These are phyloP conservation scores for Anguilla megastoma DNA, from an alignment of 2,797 vertebrate genomes.

Conservation along the genomic window DNA sequence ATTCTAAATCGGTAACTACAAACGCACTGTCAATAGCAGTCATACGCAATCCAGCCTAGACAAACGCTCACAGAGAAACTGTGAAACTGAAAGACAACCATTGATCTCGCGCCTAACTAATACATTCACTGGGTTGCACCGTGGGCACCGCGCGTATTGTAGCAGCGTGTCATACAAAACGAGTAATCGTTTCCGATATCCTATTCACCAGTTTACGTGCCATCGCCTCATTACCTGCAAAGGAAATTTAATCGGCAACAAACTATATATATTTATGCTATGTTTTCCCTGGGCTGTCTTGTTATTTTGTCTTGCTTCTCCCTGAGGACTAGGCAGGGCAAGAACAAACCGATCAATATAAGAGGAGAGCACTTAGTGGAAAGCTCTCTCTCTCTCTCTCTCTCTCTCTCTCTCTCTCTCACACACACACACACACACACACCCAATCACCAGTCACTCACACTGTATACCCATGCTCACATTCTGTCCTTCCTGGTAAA, in stretches of 20 bases:
- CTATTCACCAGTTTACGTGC: background rate
- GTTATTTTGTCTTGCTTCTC: constrained; percentile 25
- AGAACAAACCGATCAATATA: constrained; percentile 27
- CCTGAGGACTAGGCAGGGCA: constrained; percentile 39
- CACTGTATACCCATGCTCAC: background rate
- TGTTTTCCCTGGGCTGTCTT: background rate
- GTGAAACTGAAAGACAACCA: constrained; percentile 1
- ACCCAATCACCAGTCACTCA: background rate
- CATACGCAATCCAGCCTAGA: background rate
- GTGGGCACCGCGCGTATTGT: background rate
- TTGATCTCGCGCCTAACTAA: background rate
- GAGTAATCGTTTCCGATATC: background rate
- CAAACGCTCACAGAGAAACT: background rate
- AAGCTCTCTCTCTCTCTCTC: background rate
- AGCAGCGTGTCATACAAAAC: background rate
- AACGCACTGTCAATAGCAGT: background rate
- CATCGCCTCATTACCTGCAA: background rate
- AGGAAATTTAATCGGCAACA: background rate
- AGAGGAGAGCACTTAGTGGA: constrained; percentile 23
- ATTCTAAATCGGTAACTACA: constrained; percentile 18
- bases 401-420: background rate
- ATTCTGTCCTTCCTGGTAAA: background rate
- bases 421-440: background rate
- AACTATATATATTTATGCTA: background rate
- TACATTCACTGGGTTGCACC: background rate